Evolutionary conservation across 2,888 invertebrate genomes (phyloP).

Genomic region (Aphidius colemani): DNA sequence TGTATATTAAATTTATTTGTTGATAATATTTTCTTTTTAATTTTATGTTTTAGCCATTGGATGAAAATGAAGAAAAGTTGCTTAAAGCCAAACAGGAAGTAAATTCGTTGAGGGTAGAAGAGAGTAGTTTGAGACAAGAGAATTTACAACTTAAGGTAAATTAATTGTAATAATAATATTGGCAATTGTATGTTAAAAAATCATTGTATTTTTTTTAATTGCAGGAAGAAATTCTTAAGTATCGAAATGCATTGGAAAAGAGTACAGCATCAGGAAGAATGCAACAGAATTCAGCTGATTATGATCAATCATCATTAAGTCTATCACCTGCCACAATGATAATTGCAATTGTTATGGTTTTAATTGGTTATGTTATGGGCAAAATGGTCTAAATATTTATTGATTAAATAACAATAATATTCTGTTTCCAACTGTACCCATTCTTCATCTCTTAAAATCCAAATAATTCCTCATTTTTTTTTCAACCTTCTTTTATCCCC

Average conservation of each 20-base stretch:
- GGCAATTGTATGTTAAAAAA: constrained; percentile 4
- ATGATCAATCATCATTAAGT: constrained; percentile 40
- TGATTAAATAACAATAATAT: constrained; percentile 38
- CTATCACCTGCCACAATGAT: constrained; percentile 44
- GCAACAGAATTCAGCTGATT: constrained; percentile 40
- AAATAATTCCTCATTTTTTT: constrained; percentile 33
- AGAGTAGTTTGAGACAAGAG: constrained; percentile 81
- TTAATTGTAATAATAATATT: neutral
- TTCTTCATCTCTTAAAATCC: no score
- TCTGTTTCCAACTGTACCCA: neutral
- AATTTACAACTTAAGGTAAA: constrained; percentile 82
- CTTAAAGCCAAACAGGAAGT: constrained; percentile 76
- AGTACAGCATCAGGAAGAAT: constrained; percentile 45
- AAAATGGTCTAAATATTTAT: constrained; percentile 56
- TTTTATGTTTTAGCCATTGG: constrained; percentile 38
- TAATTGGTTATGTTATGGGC: constrained; percentile 56
- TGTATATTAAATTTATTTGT: no score
- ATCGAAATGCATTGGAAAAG: constrained; percentile 49
- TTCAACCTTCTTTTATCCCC: constrained; percentile 41
- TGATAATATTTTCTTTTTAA: constrained; percentile 10
- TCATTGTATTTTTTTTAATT: neutral
- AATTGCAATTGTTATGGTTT: constrained; percentile 51
- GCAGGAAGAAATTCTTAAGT: constrained; percentile 55
- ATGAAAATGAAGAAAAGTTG: constrained; percentile 63
- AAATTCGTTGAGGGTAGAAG: constrained; percentile 76